Evolutionary conservation across 2,888 invertebrate species (phyloP).

Genomic region (Petrophora chlorosata): DNA sequence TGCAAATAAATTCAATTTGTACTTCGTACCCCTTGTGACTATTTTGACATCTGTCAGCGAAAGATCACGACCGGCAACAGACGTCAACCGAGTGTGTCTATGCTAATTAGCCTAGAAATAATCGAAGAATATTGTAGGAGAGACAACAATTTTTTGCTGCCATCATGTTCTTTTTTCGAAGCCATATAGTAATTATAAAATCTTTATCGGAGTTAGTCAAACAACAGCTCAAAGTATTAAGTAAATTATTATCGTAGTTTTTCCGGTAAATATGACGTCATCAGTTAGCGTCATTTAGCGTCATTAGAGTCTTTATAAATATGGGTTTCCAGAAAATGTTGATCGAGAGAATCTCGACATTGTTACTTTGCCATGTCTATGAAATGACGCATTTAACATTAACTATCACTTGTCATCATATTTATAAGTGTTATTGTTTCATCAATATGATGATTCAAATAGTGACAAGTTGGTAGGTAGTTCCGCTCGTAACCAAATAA

Average conservation of each 20-base stretch:
- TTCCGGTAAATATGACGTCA: conserved; percentile 15
- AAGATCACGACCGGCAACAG: conserved; percentile 5
- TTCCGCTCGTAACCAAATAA: too few relatives aligned
- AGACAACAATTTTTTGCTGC: too few relatives aligned
- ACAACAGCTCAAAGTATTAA: not conserved
- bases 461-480: too few relatives aligned
- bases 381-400: too few relatives aligned
- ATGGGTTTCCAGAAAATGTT: not conserved
- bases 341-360: too few relatives aligned
- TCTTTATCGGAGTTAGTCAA: not conserved
- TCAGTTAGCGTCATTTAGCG: not conserved
- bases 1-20: not conserved
- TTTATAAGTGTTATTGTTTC: too few relatives aligned
- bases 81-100: not conserved
- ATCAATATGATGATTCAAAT: too few relatives aligned
- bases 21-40: conserved; percentile 10
- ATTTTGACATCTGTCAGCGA: not conserved
- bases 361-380: too few relatives aligned
- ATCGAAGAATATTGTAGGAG: too few relatives aligned
- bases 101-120: not conserved
- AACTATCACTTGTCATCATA: too few relatives aligned
- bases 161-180: too few relatives aligned
- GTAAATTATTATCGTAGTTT: conserved; percentile 6
- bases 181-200: too few relatives aligned
- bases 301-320: conserved; percentile 9